phyloP scores from a whole-genome alignment of 2,113 vertebrate genomes.

The Hippopotamus amphibius region DNA sequence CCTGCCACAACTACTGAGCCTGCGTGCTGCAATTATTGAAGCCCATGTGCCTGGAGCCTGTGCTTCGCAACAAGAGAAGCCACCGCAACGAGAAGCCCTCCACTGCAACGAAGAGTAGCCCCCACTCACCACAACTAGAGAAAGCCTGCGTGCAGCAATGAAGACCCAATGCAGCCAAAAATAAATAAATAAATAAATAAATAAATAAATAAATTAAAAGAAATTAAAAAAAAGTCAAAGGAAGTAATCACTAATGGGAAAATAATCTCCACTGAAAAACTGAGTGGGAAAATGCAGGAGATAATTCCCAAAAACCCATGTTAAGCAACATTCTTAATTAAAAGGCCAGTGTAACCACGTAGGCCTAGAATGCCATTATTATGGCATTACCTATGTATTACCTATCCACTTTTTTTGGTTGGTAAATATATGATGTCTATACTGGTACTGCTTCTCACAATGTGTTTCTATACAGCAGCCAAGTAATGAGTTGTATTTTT shows the following conservation, averaged over 20 bases:
- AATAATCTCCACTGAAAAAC: neutral
- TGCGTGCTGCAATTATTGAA: no score
- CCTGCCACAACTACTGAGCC: no score
- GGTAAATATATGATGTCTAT: neutral
- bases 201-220: no score
- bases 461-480: neutral
- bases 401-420: neutral
- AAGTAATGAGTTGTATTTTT: neutral
- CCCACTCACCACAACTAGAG: no score
- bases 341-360: neutral
- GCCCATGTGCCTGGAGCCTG: no score
- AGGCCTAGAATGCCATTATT: neutral
- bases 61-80: no score
- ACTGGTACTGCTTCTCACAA: neutral
- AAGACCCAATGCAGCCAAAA: no score
- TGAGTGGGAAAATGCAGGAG: neutral
- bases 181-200: no score
- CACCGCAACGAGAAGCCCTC: no score
- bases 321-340: neutral
- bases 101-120: no score
- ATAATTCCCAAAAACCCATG: neutral
- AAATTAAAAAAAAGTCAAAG: neutral
- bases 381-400: no score
- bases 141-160: no score
- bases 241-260: neutral